These are phyloP conservation scores for Cyrtorhinus lividipennis DNA, from an alignment of 1,140 invertebrate species.

Conservation along the genomic window DNA sequence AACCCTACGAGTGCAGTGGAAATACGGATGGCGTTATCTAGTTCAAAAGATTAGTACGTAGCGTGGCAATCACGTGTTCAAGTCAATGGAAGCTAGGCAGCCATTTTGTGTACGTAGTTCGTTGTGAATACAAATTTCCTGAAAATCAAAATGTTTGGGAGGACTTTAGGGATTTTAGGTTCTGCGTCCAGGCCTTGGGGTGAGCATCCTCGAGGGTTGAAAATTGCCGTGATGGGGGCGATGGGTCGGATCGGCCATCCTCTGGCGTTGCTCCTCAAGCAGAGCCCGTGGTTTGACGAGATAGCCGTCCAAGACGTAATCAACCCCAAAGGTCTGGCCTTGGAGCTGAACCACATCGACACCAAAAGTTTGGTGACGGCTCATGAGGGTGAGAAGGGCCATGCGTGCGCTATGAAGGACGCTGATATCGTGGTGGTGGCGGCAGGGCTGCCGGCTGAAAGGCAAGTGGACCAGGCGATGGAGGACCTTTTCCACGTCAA, in stretches of 20 bases:
- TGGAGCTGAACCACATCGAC: constrained; percentile 17
- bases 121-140: too few species aligned
- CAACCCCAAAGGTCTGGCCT: constrained; percentile 6
- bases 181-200: too few species aligned
- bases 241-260: constrained; percentile 13
- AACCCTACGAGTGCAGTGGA: too few species aligned
- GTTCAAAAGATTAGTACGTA: too few species aligned
- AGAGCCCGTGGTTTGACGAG: constrained; percentile 13
- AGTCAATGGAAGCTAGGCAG: too few species aligned
- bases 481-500: background rate
- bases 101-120: too few species aligned
- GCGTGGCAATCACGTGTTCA: too few species aligned
- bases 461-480: background rate
- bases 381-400: background rate
- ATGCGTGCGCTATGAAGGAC: constrained; percentile 1
- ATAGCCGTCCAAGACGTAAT: constrained; percentile 10
- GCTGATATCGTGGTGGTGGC: constrained; percentile 5
- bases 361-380: constrained; percentile 32
- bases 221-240: constrained; percentile 17
- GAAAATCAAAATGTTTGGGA: too few species aligned
- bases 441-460: background rate
- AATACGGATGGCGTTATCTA: too few species aligned
- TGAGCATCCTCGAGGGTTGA: too few species aligned
- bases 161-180: too few species aligned
- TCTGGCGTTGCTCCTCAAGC: constrained; percentile 15